A percentile compares a stretch with the other conserved stretches of the same genome.
These are phyloP conservation scores for Neopipo cinnamomea DNA, from an alignment of 2,113 vertebrate species.

Conservation along the genomic window DNA sequence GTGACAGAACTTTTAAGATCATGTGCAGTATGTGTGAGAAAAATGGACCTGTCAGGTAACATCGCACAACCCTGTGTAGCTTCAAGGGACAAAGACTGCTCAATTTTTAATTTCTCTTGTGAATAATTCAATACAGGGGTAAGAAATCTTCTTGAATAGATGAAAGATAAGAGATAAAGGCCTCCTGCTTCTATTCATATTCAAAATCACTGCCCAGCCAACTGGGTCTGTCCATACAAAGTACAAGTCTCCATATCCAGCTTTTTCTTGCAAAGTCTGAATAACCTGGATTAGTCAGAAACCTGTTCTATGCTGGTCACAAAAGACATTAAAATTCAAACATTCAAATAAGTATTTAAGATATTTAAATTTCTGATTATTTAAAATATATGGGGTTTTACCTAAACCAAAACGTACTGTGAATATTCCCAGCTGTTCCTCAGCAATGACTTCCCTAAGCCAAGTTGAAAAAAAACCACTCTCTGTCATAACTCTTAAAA, in stretches of 20 bases:
- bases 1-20: neutral
- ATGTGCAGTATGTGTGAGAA: neutral
- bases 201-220: neutral
- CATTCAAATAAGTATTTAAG: neutral
- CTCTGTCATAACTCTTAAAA: neutral
- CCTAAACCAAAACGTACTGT: neutral
- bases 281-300: neutral
- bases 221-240: neutral
- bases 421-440: neutral
- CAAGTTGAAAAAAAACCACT: neutral
- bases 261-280: neutral
- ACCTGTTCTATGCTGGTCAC: neutral
- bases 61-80: neutral
- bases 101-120: conserved; percentile 36
- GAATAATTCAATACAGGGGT: conserved; percentile 30
- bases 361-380: neutral
- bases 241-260: neutral
- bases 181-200: neutral
- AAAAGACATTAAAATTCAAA: neutral
- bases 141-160: conserved; percentile 27
- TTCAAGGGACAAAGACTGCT: neutral
- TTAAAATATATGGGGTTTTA: neutral
- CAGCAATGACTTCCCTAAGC: neutral
- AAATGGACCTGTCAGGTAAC: conserved; percentile 41
- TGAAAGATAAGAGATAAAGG: conserved; percentile 5